phyloP scores from a whole-genome alignment of 2,888 invertebrate genomes.

The Carabus problematicus region DNA sequence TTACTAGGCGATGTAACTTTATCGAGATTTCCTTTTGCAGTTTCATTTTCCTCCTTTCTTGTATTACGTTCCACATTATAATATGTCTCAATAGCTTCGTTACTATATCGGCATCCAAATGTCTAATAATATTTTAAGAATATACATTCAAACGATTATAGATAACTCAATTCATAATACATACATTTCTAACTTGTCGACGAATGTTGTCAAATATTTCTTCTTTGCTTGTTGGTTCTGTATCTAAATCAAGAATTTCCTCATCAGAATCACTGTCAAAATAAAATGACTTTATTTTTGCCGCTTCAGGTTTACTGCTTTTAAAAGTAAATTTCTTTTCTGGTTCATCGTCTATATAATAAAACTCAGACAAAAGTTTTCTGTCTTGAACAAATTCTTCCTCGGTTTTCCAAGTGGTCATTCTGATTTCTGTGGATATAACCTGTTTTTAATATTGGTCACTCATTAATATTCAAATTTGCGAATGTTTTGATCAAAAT shows the following conservation, averaged over 20 bases:
- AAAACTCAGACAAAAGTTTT: constrained; percentile 5
- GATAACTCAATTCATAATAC: background rate
- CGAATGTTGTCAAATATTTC: constrained; percentile 16
- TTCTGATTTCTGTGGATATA: background rate
- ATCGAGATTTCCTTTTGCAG: too few relatives aligned
- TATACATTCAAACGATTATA: background rate
- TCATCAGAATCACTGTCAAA: constrained; percentile 26
- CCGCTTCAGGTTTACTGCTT: background rate
- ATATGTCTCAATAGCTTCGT: constrained; percentile 23
- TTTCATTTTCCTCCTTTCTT: background rate
- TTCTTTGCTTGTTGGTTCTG: background rate
- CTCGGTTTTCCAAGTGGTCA: constrained; percentile 21
- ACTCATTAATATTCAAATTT: too few relatives aligned
- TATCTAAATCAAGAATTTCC: background rate
- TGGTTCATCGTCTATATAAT: background rate
- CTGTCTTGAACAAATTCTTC: constrained; percentile 20
- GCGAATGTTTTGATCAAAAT: too few relatives aligned
- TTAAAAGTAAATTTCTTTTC: background rate
- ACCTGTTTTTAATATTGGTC: too few relatives aligned
- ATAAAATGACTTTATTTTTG: background rate
- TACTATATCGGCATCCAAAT: constrained; percentile 26
- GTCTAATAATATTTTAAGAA: constrained; percentile 13
- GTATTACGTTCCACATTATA: constrained; percentile 7
- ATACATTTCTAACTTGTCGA: constrained; percentile 27
- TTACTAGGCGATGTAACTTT: too few relatives aligned